These are phyloP conservation scores for Procavia capensis DNA, from an alignment of 2,113 vertebrate genomes.

Conservation along the genomic window DNA sequence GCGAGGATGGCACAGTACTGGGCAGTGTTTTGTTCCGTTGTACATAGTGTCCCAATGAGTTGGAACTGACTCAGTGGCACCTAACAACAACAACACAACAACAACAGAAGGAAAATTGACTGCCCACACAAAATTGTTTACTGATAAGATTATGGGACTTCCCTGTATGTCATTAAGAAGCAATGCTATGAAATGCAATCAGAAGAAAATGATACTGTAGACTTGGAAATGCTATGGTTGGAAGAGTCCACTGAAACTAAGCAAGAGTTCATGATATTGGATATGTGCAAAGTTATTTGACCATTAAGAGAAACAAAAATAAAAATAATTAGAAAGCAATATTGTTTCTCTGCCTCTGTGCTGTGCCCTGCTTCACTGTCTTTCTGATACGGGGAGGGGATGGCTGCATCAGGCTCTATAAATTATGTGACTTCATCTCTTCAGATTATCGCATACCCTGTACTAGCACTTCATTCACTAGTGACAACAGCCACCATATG, in stretches of 20 bases:
- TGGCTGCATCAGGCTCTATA: neutral
- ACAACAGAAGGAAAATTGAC: neutral
- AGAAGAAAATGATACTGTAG: constrained; percentile 24
- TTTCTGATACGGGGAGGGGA: neutral
- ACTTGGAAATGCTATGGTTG: constrained; percentile 20
- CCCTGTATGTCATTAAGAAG: neutral
- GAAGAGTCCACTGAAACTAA: constrained; percentile 16
- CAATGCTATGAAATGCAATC: constrained; percentile 28
- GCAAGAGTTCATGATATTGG: neutral
- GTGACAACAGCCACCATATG: constrained; percentile 12
- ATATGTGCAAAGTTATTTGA: constrained; percentile 40
- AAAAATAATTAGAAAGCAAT: constrained; percentile 58
- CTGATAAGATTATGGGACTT: constrained; percentile 30
- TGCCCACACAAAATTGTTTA: constrained; percentile 15
- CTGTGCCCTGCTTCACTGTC: neutral
- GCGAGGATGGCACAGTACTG: no score
- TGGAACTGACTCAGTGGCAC: no score
- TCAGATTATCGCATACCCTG: constrained; percentile 6
- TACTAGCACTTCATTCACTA: neutral
- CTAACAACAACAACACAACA: no score
- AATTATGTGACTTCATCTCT: constrained; percentile 20
- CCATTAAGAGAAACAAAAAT: constrained; percentile 21
- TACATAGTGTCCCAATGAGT: no score
- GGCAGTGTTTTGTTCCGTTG: no score
- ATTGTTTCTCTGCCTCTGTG: constrained; percentile 10